Evolutionary conservation across 1,140 invertebrate genomes (phyloP), one percentile per base, ranked within the genome.

Genomic region (Diorhabda sublineata): DNA sequence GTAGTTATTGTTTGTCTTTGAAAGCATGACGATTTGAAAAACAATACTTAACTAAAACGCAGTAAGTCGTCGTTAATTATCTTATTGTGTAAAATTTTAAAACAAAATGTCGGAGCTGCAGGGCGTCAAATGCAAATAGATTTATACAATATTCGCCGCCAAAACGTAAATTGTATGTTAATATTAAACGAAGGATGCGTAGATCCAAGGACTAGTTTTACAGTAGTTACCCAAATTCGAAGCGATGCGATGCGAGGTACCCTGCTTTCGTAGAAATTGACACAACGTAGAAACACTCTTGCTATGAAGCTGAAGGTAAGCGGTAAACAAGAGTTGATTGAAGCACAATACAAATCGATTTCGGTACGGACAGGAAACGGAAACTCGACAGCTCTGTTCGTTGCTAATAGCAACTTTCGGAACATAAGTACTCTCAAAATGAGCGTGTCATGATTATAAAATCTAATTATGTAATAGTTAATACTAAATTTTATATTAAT

Each of bases 151-250:
- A 78, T 80, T 80, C 76, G 78, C 79, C 78, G 76, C 77, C 74
- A 76, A 78, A 80, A 78, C 75, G 73, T 65, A 71, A 74, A 73
- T 74, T 76, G 67, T 66, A 68, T 66, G 43, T 69, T 63, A 68
- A 69, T 75, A 72, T 68, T 74, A 65, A 74, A 70, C 77, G 79
- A 72, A 78, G 78, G 76, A 74, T 77, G 71, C 79, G 75, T 74
- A 74, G 76, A 66, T 78, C 75, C 75, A 71, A 77, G 72, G 73
- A 71, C 74, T 76, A 77, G 58, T 76, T 75, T 78, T 79, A 76
- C 76, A 76, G 66, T 81, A 81, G 80, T 81, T 81, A 81, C 80
- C 80, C 79, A 80, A 78, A 73, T 78, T 76, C 68, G 67, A 47
- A 71, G 72, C 47, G 61, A 45, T 62, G 72, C 47, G 61, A 45